Evolutionary conservation across 2,888 invertebrate genomes (phyloP).

Genomic region (Eupithecia abbreviata): DNA sequence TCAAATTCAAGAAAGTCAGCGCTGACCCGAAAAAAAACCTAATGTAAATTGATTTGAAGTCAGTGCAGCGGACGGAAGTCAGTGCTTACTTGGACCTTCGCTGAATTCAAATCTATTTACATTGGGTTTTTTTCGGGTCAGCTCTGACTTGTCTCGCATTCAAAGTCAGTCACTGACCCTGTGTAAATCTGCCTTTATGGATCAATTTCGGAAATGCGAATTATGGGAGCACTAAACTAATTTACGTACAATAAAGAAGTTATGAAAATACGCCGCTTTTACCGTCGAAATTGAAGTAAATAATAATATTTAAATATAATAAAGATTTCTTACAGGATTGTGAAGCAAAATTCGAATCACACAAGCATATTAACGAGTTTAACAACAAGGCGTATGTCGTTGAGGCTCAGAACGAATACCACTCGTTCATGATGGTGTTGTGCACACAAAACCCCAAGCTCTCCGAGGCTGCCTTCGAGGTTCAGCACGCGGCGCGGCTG

Average conservation of each 20-base stretch:
- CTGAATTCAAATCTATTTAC: too few species aligned
- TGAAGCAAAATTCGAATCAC: slow-evolving; percentile 9
- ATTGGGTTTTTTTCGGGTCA: too few species aligned
- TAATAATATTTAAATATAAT: too few species aligned
- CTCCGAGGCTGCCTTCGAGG: slow-evolving; percentile 24
- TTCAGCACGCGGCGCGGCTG: slow-evolving; percentile 25
- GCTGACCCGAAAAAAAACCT: too few species aligned
- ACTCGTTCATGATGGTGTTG: slow-evolving; percentile 22
- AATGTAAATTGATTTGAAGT: too few species aligned
- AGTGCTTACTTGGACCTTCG: too few species aligned
- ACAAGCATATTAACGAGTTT: slow-evolving; percentile 26
- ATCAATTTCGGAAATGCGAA: too few species aligned
- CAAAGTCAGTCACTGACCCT: too few species aligned
- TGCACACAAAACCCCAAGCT: slow-evolving; percentile 31
- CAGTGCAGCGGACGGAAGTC: too few species aligned
- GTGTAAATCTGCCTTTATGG: too few species aligned
- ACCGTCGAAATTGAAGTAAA: background rate
- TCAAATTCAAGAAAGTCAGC: too few species aligned
- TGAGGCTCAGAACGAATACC: slow-evolving; percentile 27
- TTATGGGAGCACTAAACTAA: background rate
- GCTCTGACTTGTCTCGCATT: too few species aligned
- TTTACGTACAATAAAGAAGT: background rate
- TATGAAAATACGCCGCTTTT: slow-evolving; percentile 11
- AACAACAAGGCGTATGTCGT: slow-evolving; percentile 32
- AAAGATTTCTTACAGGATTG: slow-evolving; percentile 30